phyloP scores from a whole-genome alignment of 2,113 vertebrate species.

The Bungarus multicinctus region DNA sequence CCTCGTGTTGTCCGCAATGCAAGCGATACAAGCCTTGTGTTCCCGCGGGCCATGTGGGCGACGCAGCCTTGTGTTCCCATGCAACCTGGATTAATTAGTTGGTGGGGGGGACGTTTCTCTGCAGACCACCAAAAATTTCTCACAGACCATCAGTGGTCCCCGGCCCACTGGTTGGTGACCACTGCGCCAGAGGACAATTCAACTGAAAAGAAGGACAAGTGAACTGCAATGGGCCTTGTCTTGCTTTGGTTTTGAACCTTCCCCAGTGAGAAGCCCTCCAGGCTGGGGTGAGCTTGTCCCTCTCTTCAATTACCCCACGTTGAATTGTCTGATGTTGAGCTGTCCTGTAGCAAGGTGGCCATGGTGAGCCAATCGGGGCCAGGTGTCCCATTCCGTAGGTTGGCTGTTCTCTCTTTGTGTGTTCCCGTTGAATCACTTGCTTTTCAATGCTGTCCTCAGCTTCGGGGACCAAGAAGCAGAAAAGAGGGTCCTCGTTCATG shows the following conservation, averaged over 20 bases:
- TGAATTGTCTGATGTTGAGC: neutral
- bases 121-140: too few species aligned
- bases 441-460: constrained; percentile 32
- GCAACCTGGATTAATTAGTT: too few species aligned
- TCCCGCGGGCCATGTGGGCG: too few species aligned
- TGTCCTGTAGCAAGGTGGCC: neutral
- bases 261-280: neutral
- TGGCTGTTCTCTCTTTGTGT: neutral
- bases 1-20: too few species aligned
- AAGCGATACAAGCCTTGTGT: too few species aligned
- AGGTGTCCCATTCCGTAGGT: neutral
- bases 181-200: neutral
- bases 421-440: neutral
- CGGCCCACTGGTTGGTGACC: too few species aligned
- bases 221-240: neutral
- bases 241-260: neutral
- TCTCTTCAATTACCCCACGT: neutral
- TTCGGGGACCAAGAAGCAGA: constrained; percentile 48
- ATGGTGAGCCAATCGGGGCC: neutral
- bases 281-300: neutral
- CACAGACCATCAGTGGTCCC: too few species aligned
- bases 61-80: too few species aligned
- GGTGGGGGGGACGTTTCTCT: too few species aligned
- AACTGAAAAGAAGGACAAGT: neutral
- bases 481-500: constrained; percentile 50